Base-by-base conservation (phyloP, 2,888 invertebrate species). In the Neelides folsomi region DNA sequence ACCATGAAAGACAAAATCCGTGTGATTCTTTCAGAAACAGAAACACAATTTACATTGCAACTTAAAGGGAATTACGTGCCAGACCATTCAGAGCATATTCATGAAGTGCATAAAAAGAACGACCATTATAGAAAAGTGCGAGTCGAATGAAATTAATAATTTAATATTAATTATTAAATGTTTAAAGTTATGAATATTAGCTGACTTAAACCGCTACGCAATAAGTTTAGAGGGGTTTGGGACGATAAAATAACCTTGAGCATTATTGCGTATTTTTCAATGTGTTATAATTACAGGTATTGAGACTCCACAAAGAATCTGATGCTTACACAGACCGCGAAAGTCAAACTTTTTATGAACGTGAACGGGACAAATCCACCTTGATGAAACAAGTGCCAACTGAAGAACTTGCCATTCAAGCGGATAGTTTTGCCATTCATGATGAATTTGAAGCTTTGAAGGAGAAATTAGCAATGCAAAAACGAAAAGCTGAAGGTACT, bases 261-360 rank as follows among this genome's bases (percentile, higher is more conserved):
- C n/a, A n/a, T n/a, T n/a, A n/a, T 9, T 40, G n/a, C 6, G 20
- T 13, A 19, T 41, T 16, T 49, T n/a, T 16, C 9, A 43, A 43
- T 10, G 8, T 37, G 7, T 38, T 20, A 9, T 18, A 45, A 44
- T 44, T 13, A 13, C 15, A 63, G 59, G 58, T 60, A 55, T 47
- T 61, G 4, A 55, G 60, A 44, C 59, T 57, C 37, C 64, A 64
- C 51, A 35, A 49, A 13, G 60, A 61, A 8, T 58, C 62, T 1
- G 60, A 62, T 16, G 54, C 57, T 1, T 62, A 57, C 19, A 58
- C 60, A 2, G 47, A 45, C 34, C 20, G 47, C 12, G 43, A 42
- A 36, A 36, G 48, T 43, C 51, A 51, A 48, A 51, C 50, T 12
- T 55, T 53, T 44, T 43, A 52, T 20, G 47, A 51, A 37, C 42